A percentile compares a stretch with the other conserved stretches of the same genome.
Evolutionary conservation across 2,113 vertebrate genomes (phyloP).

Genomic region (Caracal caracal): DNA sequence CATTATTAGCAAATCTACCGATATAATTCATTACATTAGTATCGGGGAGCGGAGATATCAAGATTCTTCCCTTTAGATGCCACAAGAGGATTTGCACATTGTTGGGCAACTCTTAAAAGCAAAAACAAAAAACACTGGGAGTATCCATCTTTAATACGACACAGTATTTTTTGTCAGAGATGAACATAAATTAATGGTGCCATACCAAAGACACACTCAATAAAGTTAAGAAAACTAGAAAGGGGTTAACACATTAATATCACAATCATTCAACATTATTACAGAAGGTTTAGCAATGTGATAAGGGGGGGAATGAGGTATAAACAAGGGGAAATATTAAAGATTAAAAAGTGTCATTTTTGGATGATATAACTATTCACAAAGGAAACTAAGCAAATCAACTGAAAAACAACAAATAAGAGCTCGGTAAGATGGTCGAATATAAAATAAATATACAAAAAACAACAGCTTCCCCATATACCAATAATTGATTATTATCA

Average conservation of each 20-base stretch:
- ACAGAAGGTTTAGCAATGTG: not conserved
- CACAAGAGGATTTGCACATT: not conserved
- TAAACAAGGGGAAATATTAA: constrained; percentile 29
- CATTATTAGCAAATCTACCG: constrained; percentile 19
- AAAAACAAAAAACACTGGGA: not conserved
- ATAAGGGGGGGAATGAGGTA: constrained; percentile 2
- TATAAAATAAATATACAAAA: constrained; percentile 41
- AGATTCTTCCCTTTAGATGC: not conserved
- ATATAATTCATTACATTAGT: constrained; percentile 27
- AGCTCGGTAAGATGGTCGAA: constrained; percentile 19
- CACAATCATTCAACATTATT: constrained; percentile 34
- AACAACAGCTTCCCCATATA: not conserved
- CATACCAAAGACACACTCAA: not conserved
- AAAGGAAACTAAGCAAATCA: constrained; percentile 67
- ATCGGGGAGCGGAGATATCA: not conserved
- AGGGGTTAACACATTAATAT: not conserved
- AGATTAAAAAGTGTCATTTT: constrained; percentile 61
- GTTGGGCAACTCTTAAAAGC: not conserved
- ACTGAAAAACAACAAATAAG: constrained; percentile 52
- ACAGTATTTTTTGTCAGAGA: constrained; percentile 41
- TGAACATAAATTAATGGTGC: constrained; percentile 37
- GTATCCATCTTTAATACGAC: not conserved
- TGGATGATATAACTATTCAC: constrained; percentile 75
- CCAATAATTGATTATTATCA: constrained; percentile 16
- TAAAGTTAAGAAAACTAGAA: constrained; percentile 7